Percentiles rank a stretch among this genome's conserved stretches.
Conservation (phyloP, 1,140 invertebrate genomes). For the Zaprionus davidi region DNA sequence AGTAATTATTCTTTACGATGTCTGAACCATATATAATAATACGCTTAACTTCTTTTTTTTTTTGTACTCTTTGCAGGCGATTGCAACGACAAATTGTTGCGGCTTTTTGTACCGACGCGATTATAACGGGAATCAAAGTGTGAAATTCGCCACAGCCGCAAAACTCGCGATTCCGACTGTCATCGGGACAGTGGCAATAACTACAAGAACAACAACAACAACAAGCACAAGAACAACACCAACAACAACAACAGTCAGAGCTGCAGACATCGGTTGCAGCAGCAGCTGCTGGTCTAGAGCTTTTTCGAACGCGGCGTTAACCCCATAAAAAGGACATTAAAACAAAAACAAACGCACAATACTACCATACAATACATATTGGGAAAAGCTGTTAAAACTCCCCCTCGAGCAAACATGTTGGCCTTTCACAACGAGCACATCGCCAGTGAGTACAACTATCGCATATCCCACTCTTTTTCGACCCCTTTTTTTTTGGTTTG, state of each 20-base stretch:
- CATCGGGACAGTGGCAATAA: conserved; percentile 31
- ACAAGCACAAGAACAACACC: conserved; percentile 10
- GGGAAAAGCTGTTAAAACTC: conserved; percentile 50
- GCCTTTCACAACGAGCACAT: conserved; percentile 75
- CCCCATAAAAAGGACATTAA: conserved; percentile 54
- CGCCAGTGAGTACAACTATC: conserved; percentile 65
- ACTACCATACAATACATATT: conserved; percentile 41
- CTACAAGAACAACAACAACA: conserved; percentile 25
- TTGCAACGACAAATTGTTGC: conserved; percentile 45
- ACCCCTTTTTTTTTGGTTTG: conserved; percentile 6
- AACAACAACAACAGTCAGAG: conserved; percentile 14
- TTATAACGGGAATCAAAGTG: conserved; percentile 55
- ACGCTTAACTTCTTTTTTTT: not conserved
- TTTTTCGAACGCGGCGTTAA: conserved; percentile 35
- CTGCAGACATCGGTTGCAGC: conserved; percentile 31
- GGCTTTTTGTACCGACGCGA: conserved; percentile 50
- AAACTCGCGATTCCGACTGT: conserved; percentile 45
- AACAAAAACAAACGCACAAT: conserved; percentile 48
- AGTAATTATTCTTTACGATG: conserved; percentile 30
- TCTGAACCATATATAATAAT: conserved; percentile 39
- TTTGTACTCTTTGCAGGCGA: conserved; percentile 37
- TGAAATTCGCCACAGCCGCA: conserved; percentile 51
- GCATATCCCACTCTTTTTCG: not conserved
- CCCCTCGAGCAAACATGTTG: conserved; percentile 57
- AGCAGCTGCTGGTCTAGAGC: conserved; percentile 39